A percentile compares a stretch with the other conserved stretches of the same genome.
Conservation (phyloP, 2,888 invertebrate species). For the Cheilosia variabilis region DNA sequence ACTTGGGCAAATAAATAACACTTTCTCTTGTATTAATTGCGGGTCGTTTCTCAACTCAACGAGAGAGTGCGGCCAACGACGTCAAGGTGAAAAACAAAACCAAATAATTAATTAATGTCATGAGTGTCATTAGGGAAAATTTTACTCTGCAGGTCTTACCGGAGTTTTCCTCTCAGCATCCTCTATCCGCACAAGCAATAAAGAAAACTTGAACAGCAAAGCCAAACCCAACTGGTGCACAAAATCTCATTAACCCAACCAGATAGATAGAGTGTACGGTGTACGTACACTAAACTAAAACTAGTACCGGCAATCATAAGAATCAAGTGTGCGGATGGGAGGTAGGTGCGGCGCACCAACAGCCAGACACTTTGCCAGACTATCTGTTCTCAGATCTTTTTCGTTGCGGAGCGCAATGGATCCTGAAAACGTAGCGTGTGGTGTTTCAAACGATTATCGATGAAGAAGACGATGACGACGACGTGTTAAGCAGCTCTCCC, state of each 20-base stretch:
- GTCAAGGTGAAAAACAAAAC: conserved; percentile 35
- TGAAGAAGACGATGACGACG: conserved; percentile 46
- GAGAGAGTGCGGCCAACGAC: conserved; percentile 23
- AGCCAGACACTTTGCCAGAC: conserved; percentile 39
- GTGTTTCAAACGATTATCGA: conserved; percentile 59
- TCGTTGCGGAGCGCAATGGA: conserved; percentile 24
- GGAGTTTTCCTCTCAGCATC: conserved; percentile 2
- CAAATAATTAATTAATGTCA: conserved; percentile 64
- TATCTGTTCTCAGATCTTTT: conserved; percentile 52
- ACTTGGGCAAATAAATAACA: conserved; percentile 19
- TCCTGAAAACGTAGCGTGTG: conserved; percentile 40
- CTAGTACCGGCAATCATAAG: conserved; percentile 29
- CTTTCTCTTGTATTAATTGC: conserved; percentile 34
- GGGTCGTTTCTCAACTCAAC: conserved; percentile 19
- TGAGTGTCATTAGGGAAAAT: conserved; percentile 55
- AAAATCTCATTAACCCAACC: conserved; percentile 62
- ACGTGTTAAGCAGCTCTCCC: conserved; percentile 54
- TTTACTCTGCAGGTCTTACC: conserved; percentile 10
- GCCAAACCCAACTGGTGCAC: conserved; percentile 25
- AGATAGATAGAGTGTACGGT: conserved; percentile 1
- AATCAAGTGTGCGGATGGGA: background rate
- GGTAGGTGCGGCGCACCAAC: conserved; percentile 7
- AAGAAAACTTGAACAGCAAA: conserved; percentile 39
- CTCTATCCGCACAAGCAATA: conserved; percentile 20
- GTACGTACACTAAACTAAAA: conserved; percentile 6